Evolutionary conservation across 2,797 vertebrate genomes (phyloP), one percentile per base, ranked within the genome.

Genomic region (Triplophysa bombifrons): DNA sequence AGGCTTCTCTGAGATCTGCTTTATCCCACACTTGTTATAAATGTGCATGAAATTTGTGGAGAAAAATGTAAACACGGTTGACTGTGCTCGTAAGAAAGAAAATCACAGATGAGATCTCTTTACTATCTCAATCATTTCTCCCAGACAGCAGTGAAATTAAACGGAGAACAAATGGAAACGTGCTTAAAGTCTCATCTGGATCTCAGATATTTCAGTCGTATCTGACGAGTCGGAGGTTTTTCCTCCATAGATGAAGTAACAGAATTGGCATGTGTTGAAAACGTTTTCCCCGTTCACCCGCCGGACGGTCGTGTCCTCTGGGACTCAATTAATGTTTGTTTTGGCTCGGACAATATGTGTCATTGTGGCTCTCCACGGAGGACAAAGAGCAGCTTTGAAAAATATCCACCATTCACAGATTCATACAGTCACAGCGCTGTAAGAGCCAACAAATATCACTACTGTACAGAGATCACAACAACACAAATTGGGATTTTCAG

Each of bases 341-440:
- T 92, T 93, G 89, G 88, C 76, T 78, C 22, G 63, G 87, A 93
- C 91, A 93, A 90, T 91, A 85, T 65, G 82, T 84, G 85, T 73
- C 89, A 91, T 84, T 93, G 89, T 88, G 84, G 86, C 66, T 2
- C 60, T 88, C 84, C 86, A 86, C 60, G 17, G n/a, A 85, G 85
- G 88, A 93, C 90, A 93, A 93, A 93, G 88, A 89, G 76, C 85
- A 83, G 82, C 91, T 91, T 92, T 93, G 88, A 93, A 61, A 61
- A 61, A 61, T 34, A 86, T 86, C 85, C 44, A 66, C 85, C 76
- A 84, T 86, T 48, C 66, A 82, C 83, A 92, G 90, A 93, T 79
- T 55, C 70, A 30, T 72, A 88, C 84, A 86, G 84, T 74, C 71
- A 76, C 82, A 78, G 73, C 74, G 80, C 80, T 87, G 67, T 88